Conservation (phyloP, 92 coral and sea anemone species). For the Siderastrea radians region DNA sequence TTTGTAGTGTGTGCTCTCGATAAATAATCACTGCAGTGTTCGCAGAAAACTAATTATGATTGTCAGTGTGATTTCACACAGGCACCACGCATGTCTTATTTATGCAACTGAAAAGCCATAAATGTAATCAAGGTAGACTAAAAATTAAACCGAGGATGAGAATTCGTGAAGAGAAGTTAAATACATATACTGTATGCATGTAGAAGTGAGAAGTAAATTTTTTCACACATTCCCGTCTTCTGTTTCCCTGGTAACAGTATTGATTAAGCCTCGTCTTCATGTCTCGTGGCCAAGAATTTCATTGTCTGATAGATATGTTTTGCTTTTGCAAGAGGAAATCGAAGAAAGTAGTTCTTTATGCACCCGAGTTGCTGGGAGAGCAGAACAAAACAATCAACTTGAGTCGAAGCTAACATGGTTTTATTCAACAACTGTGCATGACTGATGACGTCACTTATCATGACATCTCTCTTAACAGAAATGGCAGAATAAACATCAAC, state of each 20-base stretch:
- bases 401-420: not conserved
- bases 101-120: not conserved
- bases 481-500: too few relatives aligned
- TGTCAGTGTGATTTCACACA: slow-evolving; percentile 19
- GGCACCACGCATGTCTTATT: slow-evolving; percentile 9
- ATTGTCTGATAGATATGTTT: not conserved
- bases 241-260: slow-evolving; percentile 1
- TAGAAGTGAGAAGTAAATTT: too few relatives aligned
- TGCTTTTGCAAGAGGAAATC: not conserved
- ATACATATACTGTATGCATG: too few relatives aligned
- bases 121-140: not conserved
- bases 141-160: too few relatives aligned
- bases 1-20: slow-evolving; percentile 3
- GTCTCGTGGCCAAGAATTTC: slow-evolving; percentile 8
- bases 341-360: not conserved
- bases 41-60: slow-evolving; percentile 30
- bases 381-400: not conserved
- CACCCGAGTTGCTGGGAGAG: not conserved
- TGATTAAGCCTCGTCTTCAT: not conserved
- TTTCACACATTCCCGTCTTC: too few relatives aligned
- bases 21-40: slow-evolving; percentile 8
- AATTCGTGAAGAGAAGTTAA: too few relatives aligned
- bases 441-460: too few relatives aligned
- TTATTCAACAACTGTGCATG: too few relatives aligned
- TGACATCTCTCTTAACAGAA: too few relatives aligned